These are phyloP conservation scores for Branchipolynoe longqiensis DNA, from an alignment of 2,888 invertebrate genomes.

Conservation along the genomic window DNA sequence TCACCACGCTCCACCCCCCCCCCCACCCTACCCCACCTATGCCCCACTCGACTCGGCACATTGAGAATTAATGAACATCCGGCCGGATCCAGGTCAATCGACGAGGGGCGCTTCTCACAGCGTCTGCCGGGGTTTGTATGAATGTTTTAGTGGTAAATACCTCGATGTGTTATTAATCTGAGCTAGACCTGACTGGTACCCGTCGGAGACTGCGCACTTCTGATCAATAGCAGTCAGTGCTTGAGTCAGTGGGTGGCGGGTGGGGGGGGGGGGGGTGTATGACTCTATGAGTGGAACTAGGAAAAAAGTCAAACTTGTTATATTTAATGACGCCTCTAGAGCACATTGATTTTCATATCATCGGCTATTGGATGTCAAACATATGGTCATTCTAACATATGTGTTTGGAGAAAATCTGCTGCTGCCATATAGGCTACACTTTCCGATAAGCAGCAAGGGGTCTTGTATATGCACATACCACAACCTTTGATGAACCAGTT, in stretches of 20 bases:
- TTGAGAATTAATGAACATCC: slow-evolving; percentile 32
- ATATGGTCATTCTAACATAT: no score
- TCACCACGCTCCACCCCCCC: neutral
- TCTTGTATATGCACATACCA: no score
- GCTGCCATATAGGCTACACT: no score
- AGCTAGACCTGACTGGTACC: slow-evolving; percentile 7
- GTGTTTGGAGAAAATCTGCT: no score
- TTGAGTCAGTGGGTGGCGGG: neutral
- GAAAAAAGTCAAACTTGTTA: no score
- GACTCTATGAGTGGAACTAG: no score
- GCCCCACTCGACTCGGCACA: neutral
- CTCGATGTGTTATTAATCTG: slow-evolving; percentile 33
- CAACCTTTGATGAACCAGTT: no score
- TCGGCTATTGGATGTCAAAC: no score
- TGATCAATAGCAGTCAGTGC: neutral
- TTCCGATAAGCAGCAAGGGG: no score
- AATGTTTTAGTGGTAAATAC: slow-evolving; percentile 49
- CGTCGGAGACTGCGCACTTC: neutral
- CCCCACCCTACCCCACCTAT: no score
- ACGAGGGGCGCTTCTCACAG: neutral
- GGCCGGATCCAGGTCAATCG: slow-evolving; percentile 41
- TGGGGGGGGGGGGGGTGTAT: neutral
- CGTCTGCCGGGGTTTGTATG: slow-evolving; percentile 31
- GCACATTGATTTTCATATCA: no score
- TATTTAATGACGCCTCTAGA: no score